Percentiles rank a stretch among this genome's conserved stretches.
Conservation (phyloP, 2,888 invertebrate species). For the Chymomyza procnemis region DNA sequence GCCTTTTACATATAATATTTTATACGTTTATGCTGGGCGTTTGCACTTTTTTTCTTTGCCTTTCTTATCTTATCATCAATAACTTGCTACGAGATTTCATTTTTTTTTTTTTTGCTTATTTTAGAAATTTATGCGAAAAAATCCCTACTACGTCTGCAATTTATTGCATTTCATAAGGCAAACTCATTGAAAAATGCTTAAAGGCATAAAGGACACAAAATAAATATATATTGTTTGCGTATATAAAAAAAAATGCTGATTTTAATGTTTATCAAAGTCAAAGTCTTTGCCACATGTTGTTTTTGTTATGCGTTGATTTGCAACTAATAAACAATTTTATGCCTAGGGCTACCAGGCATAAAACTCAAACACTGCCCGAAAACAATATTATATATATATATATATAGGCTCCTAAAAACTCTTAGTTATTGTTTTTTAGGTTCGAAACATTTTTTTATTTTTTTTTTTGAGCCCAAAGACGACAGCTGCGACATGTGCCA, state of each 20-base stretch:
- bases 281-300: slow-evolving; percentile 20
- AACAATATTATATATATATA: neutral
- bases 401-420: neutral
- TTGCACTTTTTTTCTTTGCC: slow-evolving; percentile 22
- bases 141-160: slow-evolving; percentile 70
- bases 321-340: slow-evolving; percentile 65
- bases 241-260: slow-evolving; percentile 13
- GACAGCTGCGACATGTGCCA: slow-evolving; percentile 66
- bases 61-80: slow-evolving; percentile 28
- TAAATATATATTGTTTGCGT: too few species aligned
- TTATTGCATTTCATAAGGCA: slow-evolving; percentile 64
- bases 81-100: slow-evolving; percentile 17
- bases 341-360: slow-evolving; percentile 52
- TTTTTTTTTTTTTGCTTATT: slow-evolving; percentile 31
- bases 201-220: slow-evolving; percentile 22
- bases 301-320: slow-evolving; percentile 35
- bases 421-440: slow-evolving; percentile 39
- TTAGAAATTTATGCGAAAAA: slow-evolving; percentile 70
- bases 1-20: slow-evolving; percentile 10
- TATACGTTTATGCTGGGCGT: neutral
- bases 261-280: slow-evolving; percentile 19
- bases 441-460: slow-evolving; percentile 35
- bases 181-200: slow-evolving; percentile 64
- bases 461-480: slow-evolving; percentile 30
- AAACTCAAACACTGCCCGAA: slow-evolving; percentile 48